Base-by-base conservation (phyloP, 2,797 vertebrate species). In the Aphelocoma californica region DNA sequence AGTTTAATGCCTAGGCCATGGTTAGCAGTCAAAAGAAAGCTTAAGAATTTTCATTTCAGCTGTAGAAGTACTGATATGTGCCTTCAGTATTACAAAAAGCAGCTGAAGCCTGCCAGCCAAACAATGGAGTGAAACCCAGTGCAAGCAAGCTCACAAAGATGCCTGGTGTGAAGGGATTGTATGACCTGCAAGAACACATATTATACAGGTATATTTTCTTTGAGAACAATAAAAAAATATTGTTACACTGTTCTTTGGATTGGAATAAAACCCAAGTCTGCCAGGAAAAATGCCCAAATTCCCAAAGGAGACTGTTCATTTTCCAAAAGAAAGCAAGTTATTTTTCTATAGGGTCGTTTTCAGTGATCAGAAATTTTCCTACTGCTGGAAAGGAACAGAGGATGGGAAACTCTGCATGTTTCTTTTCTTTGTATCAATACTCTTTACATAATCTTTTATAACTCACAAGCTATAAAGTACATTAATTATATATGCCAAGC, bases 181-280 rank as follows among this genome's bases (percentile, higher is more conserved):
- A 61, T 79, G 93, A 95, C 79, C 54, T 70, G 70, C 66, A 90
- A 89, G 77, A 94, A 70, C 5, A 12, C 31, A 51, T 88, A 82
- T 91, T 92, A 86, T 83, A 66, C 15, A 87, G 84, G 61, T 91
- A 60, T 88, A 69, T 67, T 81, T 97, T 94, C 83, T 87, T 95
- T 61, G 48, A 82, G 62, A 90, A 92, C 29, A 88, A 85, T 73
- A 92, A 86, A 67, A 75, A 88, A 57, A 3, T 38, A 77, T 50
- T 69, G 38, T 57, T 92, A 38, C 7, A 11, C 42, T 77, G 23
- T 86, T 91, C 36, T 77, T 74, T 48, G 32, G 20, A 64, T 65
- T 92, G 50, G 42, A 91, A 78, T 56, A 86, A 93, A 74, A 86
- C 11, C 4, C 14, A 69, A 67, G 65, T 77, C 26, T 67, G n/a